These are phyloP conservation scores for Cygnus buccinator DNA, from an alignment of 2,113 vertebrate genomes.

Conservation along the genomic window DNA sequence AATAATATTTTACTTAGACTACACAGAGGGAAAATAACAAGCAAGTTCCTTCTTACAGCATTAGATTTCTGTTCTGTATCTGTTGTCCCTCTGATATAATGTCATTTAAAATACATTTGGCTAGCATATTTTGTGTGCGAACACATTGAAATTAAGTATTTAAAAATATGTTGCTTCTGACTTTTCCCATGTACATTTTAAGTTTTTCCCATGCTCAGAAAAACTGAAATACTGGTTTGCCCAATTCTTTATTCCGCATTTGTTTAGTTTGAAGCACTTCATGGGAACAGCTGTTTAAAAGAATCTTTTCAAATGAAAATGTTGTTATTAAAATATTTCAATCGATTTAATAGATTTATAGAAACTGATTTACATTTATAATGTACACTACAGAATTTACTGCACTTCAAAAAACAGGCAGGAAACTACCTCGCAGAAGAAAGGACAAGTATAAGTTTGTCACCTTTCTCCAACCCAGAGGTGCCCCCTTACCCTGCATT, in stretches of 20 bases:
- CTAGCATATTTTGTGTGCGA: not conserved
- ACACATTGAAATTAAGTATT: not conserved
- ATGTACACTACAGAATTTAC: not conserved
- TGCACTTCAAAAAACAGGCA: not conserved
- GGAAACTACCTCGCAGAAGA: not conserved
- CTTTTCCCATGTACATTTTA: not conserved
- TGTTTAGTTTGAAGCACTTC: not conserved
- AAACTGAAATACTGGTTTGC: conserved; percentile 33
- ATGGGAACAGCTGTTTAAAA: conserved; percentile 10
- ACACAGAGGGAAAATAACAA: not conserved
- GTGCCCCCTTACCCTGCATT: not conserved
- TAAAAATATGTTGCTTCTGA: not conserved
- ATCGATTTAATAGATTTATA: conserved; percentile 15
- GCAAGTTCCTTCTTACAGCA: not conserved
- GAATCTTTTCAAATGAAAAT: not conserved
- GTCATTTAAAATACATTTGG: not conserved
- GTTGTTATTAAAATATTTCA: conserved; percentile 33
- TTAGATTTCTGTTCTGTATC: not conserved
- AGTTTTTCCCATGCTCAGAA: conserved; percentile 23
- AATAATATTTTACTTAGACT: not conserved
- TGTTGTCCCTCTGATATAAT: not conserved
- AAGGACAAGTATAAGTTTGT: not conserved
- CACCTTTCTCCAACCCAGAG: not conserved
- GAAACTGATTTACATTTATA: not conserved
- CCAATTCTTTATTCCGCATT: conserved; percentile 13